These are phyloP conservation scores for Lithophane socia DNA, from an alignment of 2,888 invertebrate genomes.

Conservation along the genomic window DNA sequence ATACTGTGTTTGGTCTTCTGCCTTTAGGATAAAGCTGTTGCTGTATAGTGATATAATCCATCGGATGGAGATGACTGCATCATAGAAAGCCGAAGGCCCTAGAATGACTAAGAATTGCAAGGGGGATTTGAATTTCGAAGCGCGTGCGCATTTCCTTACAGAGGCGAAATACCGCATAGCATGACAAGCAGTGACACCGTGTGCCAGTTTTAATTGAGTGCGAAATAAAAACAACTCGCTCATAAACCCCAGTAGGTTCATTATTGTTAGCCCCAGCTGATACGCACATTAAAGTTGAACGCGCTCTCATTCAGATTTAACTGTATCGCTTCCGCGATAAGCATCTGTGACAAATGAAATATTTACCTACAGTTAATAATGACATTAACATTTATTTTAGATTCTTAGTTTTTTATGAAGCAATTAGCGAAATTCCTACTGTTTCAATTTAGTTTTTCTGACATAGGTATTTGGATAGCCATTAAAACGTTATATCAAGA, in stretches of 20 bases:
- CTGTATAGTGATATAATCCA: not conserved
- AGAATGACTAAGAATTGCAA: conserved; percentile 19
- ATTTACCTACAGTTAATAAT: conserved; percentile 42
- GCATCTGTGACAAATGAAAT: conserved; percentile 54
- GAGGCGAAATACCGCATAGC: conserved; percentile 16
- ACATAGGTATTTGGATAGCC: conserved; percentile 7
- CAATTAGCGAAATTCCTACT: conserved; percentile 49
- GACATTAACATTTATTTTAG: conserved; percentile 32
- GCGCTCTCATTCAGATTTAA: conserved; percentile 48
- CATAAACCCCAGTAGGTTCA: conserved; percentile 1
- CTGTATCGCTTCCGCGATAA: conserved; percentile 50
- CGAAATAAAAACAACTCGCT: conserved; percentile 23
- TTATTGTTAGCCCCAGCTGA: conserved; percentile 37
- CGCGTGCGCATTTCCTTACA: conserved; percentile 24
- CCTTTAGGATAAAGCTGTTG: not conserved
- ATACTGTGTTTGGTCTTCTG: too few relatives aligned
- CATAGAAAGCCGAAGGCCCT: not conserved
- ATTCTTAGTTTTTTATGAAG: conserved; percentile 20
- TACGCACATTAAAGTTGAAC: conserved; percentile 38
- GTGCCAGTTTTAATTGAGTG: conserved; percentile 30
- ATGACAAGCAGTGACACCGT: conserved; percentile 33
- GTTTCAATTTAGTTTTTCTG: conserved; percentile 43
- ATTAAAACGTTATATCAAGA: conserved; percentile 12
- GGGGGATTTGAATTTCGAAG: conserved; percentile 19
- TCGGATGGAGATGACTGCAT: not conserved